These are phyloP conservation scores for Hormaphis cornu DNA, from an alignment of 1,140 invertebrate species.

Conservation along the genomic window DNA sequence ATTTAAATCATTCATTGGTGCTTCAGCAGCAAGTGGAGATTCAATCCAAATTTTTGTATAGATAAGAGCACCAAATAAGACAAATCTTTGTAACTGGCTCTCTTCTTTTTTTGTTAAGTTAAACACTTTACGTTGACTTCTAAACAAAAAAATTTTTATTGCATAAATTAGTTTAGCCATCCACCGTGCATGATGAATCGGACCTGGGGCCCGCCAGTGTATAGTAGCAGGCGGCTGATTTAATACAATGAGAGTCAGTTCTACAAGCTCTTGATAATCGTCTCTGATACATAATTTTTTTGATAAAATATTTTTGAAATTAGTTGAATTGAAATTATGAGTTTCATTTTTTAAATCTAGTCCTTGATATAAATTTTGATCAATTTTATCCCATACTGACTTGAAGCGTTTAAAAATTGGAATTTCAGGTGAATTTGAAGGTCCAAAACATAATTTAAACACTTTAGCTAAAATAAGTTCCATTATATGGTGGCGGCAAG, in stretches of 20 bases:
- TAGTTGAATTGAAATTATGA: no score
- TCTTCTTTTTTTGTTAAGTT: neutral
- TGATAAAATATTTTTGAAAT: no score
- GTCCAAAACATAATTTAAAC: conserved; percentile 14
- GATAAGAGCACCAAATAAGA: neutral
- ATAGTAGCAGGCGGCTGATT: neutral
- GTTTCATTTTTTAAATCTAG: no score
- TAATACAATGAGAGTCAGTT: neutral
- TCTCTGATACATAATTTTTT: neutral
- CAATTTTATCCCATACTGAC: no score
- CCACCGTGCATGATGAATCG: neutral
- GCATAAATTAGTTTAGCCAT: neutral
- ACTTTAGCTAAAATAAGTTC: conserved; percentile 18
- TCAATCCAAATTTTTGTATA: neutral
- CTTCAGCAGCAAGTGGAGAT: neutral
- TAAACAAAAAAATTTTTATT: neutral
- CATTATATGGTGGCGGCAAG: conserved; percentile 33
- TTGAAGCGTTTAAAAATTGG: conserved; percentile 31
- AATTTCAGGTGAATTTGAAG: conserved; percentile 18
- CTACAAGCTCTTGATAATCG: neutral
- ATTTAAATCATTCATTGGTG: neutral
- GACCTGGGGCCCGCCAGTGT: neutral
- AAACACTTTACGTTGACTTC: neutral
- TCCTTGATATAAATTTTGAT: no score
- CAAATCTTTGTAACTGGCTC: neutral